Conservation (phyloP, 2,797 vertebrate species). For the Rallus crepitans region DNA sequence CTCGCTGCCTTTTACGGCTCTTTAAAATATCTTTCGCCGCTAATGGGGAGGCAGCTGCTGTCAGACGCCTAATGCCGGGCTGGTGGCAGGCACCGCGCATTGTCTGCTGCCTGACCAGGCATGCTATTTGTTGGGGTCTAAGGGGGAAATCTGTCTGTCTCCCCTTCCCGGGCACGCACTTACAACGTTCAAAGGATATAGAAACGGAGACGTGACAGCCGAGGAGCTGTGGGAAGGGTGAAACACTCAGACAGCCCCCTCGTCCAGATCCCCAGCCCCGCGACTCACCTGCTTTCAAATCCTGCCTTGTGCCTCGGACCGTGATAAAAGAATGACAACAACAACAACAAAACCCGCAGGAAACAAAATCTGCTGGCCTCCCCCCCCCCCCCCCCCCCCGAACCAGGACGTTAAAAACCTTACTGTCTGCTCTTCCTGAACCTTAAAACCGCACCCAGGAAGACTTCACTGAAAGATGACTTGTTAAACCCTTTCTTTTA, state of each 20-base stretch:
- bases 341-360: neutral
- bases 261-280: neutral
- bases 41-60: neutral
- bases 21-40: neutral
- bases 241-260: neutral
- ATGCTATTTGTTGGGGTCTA: neutral
- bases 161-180: neutral
- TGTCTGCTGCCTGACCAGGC: neutral
- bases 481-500: neutral
- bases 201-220: neutral
- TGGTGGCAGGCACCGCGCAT: conserved; percentile 6
- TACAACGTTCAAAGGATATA: neutral
- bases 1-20: neutral
- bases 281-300: conserved; percentile 41
- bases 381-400: no score
- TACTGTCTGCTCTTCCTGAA: neutral
- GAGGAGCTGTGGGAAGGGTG: neutral
- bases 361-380: neutral
- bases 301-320: neutral
- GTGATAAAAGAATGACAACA: conserved; percentile 2
- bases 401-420: neutral
- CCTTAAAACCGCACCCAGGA: neutral
- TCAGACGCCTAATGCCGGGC: neutral
- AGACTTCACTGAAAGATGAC: neutral
- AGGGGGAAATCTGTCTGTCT: neutral